phyloP scores from a whole-genome alignment of 2,888 invertebrate genomes.

The Panzeria rudis region DNA sequence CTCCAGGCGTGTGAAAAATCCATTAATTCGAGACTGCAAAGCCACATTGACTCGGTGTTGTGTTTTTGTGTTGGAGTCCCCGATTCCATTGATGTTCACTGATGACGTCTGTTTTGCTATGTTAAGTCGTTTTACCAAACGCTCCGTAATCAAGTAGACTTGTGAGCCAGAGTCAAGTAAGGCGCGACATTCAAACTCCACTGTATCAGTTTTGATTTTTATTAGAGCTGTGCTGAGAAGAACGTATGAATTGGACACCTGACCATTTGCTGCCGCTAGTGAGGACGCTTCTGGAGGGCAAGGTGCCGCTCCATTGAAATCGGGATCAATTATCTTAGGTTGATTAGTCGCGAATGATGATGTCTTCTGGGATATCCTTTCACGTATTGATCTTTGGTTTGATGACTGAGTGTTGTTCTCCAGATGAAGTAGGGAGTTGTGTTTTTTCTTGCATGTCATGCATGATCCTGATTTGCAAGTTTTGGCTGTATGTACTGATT shows the following conservation, averaged over 20 bases:
- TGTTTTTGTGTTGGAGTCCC: background rate
- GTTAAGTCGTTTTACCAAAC: background rate
- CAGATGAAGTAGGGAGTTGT: too few relatives aligned
- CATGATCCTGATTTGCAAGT: too few relatives aligned
- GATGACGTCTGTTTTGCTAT: background rate
- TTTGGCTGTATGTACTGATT: too few relatives aligned
- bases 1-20: background rate
- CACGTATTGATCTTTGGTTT: too few relatives aligned
- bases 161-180: too few relatives aligned
- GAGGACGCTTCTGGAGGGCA: too few relatives aligned
- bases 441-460: too few relatives aligned
- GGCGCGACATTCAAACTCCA: too few relatives aligned
- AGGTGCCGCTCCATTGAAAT: background rate
- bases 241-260: background rate
- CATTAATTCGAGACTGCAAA: background rate
- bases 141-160: background rate
- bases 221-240: too few relatives aligned
- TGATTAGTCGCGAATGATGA: background rate
- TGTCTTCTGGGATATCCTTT: background rate
- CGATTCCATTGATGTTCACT: background rate
- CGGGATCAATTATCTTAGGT: background rate
- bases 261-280: too few relatives aligned
- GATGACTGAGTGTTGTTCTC: too few relatives aligned
- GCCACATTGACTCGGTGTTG: background rate
- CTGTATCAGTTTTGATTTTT: too few relatives aligned